Percentiles rank a stretch among this genome's conserved stretches.
Conservation (phyloP, 2,113 vertebrate species). For the Pygoscelis antarcticus region DNA sequence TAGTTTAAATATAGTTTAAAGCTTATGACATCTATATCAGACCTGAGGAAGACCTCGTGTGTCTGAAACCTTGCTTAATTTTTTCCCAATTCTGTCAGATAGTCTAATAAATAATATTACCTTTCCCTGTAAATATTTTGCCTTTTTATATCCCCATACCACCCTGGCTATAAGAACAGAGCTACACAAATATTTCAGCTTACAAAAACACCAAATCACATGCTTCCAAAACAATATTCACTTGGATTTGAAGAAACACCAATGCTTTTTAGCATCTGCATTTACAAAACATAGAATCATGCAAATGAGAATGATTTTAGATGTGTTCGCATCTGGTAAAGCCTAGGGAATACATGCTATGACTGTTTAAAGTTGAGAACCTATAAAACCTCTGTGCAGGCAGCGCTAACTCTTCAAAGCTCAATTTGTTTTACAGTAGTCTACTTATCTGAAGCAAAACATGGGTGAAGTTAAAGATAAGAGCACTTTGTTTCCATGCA, state of each 20-base stretch:
- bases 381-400: background rate
- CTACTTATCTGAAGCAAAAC: background rate
- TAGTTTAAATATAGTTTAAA: background rate
- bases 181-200: background rate
- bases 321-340: background rate
- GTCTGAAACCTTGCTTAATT: background rate
- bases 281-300: background rate
- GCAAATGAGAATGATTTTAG: background rate
- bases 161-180: background rate
- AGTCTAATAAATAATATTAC: background rate
- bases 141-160: background rate
- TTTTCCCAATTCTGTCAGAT: background rate
- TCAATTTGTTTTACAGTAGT: background rate
- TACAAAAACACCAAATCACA: background rate
- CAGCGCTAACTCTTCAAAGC: background rate
- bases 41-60: background rate
- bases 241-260: background rate
- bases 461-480: background rate
- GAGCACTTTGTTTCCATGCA: background rate
- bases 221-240: background rate
- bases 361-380: background rate
- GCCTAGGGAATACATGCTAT: background rate
- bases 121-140: background rate
- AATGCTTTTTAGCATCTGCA: background rate
- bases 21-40: background rate